A percentile compares a stretch with the other conserved stretches of the same genome.
These are phyloP conservation scores for Leistus spinibarbis DNA, from an alignment of 2,888 invertebrate species.

Conservation along the genomic window DNA sequence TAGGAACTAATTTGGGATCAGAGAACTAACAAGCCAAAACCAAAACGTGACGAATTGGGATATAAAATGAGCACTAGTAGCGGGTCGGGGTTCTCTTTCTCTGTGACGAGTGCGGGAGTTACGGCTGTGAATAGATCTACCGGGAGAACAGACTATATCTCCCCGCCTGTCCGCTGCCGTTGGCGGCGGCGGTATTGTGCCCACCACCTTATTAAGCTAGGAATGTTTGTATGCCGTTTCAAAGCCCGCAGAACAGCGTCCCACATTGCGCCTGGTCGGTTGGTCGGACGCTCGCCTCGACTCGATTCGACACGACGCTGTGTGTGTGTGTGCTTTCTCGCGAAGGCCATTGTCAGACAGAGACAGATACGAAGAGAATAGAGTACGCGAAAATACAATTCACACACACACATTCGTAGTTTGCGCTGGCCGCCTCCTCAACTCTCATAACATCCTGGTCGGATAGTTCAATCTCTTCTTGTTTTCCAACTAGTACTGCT, in stretches of 20 bases:
- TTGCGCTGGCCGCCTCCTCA: background rate
- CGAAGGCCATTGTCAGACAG: background rate
- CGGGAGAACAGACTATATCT: background rate
- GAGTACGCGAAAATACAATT: background rate
- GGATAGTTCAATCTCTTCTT: background rate
- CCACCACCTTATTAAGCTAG: conserved; percentile 47
- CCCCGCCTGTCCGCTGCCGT: conserved; percentile 5
- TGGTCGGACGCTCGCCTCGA: background rate
- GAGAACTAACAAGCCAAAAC: background rate
- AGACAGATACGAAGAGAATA: background rate
- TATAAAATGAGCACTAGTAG: background rate
- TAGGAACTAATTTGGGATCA: background rate
- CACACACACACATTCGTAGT: background rate
- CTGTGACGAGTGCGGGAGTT: conserved; percentile 5
- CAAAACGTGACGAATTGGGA: background rate
- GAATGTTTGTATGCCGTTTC: conserved; percentile 43
- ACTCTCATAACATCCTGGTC: background rate
- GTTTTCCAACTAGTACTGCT: background rate
- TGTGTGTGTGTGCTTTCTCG: background rate
- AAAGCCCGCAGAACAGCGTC: conserved; percentile 38
- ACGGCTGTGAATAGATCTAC: conserved; percentile 8
- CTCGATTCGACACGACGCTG: background rate
- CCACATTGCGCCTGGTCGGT: conserved; percentile 14
- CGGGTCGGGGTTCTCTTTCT: background rate
- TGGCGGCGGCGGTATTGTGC: conserved; percentile 41